Conservation (phyloP, 2,888 invertebrate species). For the Sminthurinus aureus region DNA sequence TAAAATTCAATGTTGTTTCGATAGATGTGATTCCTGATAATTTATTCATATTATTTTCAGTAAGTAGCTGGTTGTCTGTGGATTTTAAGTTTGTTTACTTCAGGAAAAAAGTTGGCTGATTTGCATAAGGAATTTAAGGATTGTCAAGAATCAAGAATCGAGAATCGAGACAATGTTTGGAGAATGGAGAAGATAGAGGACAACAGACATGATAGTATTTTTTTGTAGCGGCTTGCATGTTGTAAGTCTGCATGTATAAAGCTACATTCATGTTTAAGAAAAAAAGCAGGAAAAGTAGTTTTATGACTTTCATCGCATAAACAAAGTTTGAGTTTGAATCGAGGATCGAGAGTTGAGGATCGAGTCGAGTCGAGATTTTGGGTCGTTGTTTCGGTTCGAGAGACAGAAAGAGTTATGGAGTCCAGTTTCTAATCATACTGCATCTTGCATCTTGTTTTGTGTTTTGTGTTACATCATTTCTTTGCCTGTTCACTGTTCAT, state of each 20-base stretch:
- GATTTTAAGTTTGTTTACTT: neutral
- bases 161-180: neutral
- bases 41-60: no score
- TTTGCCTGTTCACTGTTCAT: neutral
- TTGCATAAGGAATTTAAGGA: neutral
- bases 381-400: neutral
- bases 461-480: conserved; percentile 32
- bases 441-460: conserved; percentile 37
- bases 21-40: no score
- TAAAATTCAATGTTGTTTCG: no score
- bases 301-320: neutral
- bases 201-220: neutral
- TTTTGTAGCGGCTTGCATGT: neutral
- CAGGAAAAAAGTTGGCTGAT: neutral
- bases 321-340: neutral
- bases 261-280: neutral
- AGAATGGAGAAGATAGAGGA: neutral
- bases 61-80: neutral
- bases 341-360: no score
- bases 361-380: neutral
- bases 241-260: neutral
- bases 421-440: conserved; percentile 47
- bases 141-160: neutral
- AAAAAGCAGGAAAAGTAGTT: neutral
- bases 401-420: conserved; percentile 47